A percentile compares a stretch with the other conserved stretches of the same genome.
These are phyloP conservation scores for Drosophila melanocephala DNA, from an alignment of 2,888 invertebrate species.

Conservation along the genomic window DNA sequence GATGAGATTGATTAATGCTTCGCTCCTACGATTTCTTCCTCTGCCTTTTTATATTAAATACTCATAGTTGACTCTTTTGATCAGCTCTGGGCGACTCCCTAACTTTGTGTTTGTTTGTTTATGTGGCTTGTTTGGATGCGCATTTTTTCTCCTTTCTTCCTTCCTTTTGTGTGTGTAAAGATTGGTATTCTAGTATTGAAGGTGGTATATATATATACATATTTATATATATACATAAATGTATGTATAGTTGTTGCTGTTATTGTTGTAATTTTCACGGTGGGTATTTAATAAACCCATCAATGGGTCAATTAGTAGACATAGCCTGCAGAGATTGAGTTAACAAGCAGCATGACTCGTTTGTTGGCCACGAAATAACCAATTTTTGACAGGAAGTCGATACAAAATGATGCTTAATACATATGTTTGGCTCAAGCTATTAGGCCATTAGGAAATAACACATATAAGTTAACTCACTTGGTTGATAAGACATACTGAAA, in stretches of 20 bases:
- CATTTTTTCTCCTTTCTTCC: slow-evolving; percentile 20
- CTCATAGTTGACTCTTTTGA: slow-evolving; percentile 49
- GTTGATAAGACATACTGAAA: neutral
- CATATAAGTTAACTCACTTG: neutral
- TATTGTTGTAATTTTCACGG: slow-evolving; percentile 29
- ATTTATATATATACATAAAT: neutral
- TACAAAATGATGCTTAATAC: neutral
- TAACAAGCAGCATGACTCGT: slow-evolving; percentile 17
- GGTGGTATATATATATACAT: slow-evolving; percentile 8
- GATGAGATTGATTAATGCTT: slow-evolving; percentile 70
- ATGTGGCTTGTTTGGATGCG: slow-evolving; percentile 52
- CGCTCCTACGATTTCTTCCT: slow-evolving; percentile 30
- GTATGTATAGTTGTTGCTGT: slow-evolving; percentile 1
- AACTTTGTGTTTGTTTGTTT: slow-evolving; percentile 38
- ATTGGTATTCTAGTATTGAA: slow-evolving; percentile 7
- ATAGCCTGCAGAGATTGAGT: slow-evolving; percentile 32
- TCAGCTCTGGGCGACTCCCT: slow-evolving; percentile 14
- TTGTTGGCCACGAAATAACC: neutral
- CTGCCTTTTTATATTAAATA: slow-evolving; percentile 27
- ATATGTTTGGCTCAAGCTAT: neutral
- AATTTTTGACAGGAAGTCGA: neutral
- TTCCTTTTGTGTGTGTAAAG: neutral
- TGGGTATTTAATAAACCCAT: slow-evolving; percentile 67
- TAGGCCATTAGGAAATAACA: neutral
- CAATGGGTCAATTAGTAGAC: slow-evolving; percentile 74